Conservation (phyloP, 2,888 invertebrate genomes). For the Axea sp. region DNA sequence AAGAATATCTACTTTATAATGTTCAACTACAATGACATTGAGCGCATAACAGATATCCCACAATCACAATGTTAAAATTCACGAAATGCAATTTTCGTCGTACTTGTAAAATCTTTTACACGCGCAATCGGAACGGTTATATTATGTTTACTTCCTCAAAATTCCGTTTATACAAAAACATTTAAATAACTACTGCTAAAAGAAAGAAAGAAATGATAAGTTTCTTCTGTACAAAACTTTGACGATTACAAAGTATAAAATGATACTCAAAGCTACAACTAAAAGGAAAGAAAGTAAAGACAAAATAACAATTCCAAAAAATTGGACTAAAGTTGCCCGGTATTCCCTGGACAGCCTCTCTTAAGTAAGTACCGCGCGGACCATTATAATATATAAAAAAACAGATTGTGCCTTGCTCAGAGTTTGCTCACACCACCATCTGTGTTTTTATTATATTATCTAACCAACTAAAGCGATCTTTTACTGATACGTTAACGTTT, state of each 20-base stretch:
- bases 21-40: neutral
- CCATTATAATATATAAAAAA: slow-evolving; percentile 1
- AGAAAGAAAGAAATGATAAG: slow-evolving; percentile 1
- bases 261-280: slow-evolving; percentile 13
- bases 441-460: no score
- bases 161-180: slow-evolving; percentile 23
- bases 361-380: slow-evolving; percentile 35
- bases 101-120: slow-evolving; percentile 1
- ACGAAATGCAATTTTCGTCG: slow-evolving; percentile 34
- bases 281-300: slow-evolving; percentile 38
- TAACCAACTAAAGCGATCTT: slow-evolving; percentile 18
- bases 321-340: slow-evolving; percentile 31
- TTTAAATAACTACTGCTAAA: slow-evolving; percentile 24
- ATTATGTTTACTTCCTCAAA: slow-evolving; percentile 25
- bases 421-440: no score
- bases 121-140: slow-evolving; percentile 27
- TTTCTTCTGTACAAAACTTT: slow-evolving; percentile 37
- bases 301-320: slow-evolving; percentile 40
- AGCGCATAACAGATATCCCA: slow-evolving; percentile 25
- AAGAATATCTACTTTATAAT: slow-evolving; percentile 21
- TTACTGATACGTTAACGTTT: no score
- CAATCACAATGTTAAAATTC: slow-evolving; percentile 43
- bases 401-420: neutral
- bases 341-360: slow-evolving; percentile 17
- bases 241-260: slow-evolving; percentile 29